Conservation (phyloP, 1,140 invertebrate species). For the Drosophila repleta region DNA sequence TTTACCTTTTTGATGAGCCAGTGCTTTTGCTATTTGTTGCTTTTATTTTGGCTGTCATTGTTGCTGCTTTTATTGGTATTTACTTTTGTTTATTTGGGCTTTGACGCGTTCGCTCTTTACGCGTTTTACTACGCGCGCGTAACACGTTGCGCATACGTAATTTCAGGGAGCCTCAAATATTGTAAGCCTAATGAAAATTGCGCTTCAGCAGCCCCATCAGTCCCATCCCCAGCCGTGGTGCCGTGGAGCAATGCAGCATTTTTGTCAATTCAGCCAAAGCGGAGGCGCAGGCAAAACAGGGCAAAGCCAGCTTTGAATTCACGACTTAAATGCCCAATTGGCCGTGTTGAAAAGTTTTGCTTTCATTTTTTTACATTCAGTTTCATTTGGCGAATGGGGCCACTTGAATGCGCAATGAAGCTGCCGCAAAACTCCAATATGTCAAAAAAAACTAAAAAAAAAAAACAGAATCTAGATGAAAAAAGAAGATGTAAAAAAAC, state of each 20-base stretch:
- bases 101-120: slow-evolving; percentile 54
- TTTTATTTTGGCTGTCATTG: slow-evolving; percentile 25
- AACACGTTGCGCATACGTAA: slow-evolving; percentile 72
- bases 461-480: slow-evolving; percentile 18
- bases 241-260: slow-evolving; percentile 57
- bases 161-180: slow-evolving; percentile 46
- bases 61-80: slow-evolving; percentile 23
- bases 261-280: slow-evolving; percentile 53
- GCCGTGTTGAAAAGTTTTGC: slow-evolving; percentile 57
- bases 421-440: slow-evolving; percentile 28
- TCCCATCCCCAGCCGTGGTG: background rate
- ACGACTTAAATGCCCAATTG: slow-evolving; percentile 64
- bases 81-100: slow-evolving; percentile 59
- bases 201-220: background rate
- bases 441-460: background rate
- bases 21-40: slow-evolving; percentile 1
- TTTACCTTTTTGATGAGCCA: slow-evolving; percentile 40
- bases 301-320: slow-evolving; percentile 13
- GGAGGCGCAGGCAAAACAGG: background rate
- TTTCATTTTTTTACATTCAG: slow-evolving; percentile 56
- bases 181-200: slow-evolving; percentile 50
- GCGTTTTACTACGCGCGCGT: slow-evolving; percentile 54
- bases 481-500: slow-evolving; percentile 13
- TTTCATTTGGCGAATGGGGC: slow-evolving; percentile 72
- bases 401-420: slow-evolving; percentile 78